Evolutionary conservation across 2,113 vertebrate species (phyloP), one percentile per base, ranked within the genome.

Genomic region (Callithrix jacchus): DNA sequence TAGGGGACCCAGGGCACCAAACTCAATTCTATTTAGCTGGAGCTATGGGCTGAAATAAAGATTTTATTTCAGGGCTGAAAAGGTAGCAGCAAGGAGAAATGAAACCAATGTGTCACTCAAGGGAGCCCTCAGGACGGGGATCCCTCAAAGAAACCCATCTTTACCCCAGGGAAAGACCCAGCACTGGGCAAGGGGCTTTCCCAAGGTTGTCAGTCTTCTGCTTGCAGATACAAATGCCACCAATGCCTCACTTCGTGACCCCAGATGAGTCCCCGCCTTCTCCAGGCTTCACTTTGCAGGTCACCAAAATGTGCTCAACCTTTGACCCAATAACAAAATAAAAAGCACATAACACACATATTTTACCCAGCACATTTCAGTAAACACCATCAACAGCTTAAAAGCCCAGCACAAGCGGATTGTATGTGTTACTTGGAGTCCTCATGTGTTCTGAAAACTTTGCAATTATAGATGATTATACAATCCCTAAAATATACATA

Each of bases 121-220:
- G 17, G n/a, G 54, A 30, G 42, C 6, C 25, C 35, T 52, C 6
- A 2, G 42, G 84, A 49, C 0, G 47, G 64, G 87, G 35, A 71
- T 82, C 71, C 91, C 58, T 79, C 47, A 68, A 79, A 73, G 86
- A 97, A 95, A 86, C 73, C 45, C 32, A 40, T 56, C 85, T 21
- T 56, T 11, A 56, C 61, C 71, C 49, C 90, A 94, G 82, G 92
- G 81, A 92, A 56, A 83, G 49, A 84, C 45, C 61, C 25, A 56
- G 76, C 52, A 25, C 71, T n/a, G 54, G 76, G 73, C 40, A 49
- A n/a, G 89, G 90, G 86, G n/a, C 58, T 93, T 93, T 95, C 49
- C 71, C 74, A 17, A n/a, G 37, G 74, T 9, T 25, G 40, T 58
- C 1, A 1, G 17, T 49, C 20, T 21, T 66, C 77, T 35, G 35